These are phyloP conservation scores for Callithrix jacchus DNA, from an alignment of 2,113 vertebrate genomes.

Conservation along the genomic window DNA sequence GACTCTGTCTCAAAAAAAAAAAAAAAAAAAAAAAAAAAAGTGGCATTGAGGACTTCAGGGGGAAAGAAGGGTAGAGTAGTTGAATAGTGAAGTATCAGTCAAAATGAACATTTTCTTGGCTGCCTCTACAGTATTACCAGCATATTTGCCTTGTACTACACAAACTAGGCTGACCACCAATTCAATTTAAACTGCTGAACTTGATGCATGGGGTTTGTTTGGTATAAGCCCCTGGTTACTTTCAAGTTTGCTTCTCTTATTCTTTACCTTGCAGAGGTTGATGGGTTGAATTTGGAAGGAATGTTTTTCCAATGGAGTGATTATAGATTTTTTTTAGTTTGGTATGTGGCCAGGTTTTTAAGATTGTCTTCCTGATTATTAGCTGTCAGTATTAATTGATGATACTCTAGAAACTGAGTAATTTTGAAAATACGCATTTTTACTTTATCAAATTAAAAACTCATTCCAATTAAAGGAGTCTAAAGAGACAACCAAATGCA, in stretches of 20 bases:
- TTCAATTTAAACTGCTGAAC: neutral
- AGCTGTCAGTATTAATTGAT: neutral
- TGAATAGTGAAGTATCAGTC: neutral
- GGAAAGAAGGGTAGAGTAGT: neutral
- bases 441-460: conserved; percentile 4
- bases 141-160: neutral
- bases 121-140: neutral
- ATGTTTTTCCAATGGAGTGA: neutral
- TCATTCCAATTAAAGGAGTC: neutral
- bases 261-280: neutral
- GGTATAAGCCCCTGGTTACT: neutral
- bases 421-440: conserved; percentile 23
- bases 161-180: neutral
- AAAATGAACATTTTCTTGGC: neutral
- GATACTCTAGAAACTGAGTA: neutral
- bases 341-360: neutral
- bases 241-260: conserved; percentile 13
- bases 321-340: neutral
- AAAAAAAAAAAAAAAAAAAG: neutral
- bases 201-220: neutral
- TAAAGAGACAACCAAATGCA: neutral
- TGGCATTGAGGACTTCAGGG: neutral
- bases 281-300: neutral
- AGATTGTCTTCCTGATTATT: conserved; percentile 8
- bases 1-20: too few relatives aligned